Evolutionary conservation across 2,113 vertebrate genomes (phyloP), one percentile per base, ranked within the genome.

Genomic region (Geothlypis trichas): DNA sequence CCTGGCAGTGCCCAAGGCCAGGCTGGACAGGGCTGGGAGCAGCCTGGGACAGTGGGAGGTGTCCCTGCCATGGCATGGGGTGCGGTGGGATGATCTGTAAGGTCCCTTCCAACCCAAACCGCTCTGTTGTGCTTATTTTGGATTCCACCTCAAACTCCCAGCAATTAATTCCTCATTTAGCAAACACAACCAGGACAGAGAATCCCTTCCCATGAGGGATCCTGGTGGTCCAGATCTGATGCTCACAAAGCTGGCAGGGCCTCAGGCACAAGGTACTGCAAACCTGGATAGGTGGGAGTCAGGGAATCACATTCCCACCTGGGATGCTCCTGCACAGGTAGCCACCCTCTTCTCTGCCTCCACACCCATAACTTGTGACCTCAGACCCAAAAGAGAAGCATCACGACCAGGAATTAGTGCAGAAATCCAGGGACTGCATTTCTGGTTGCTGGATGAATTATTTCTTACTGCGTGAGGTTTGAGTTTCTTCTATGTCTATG

Each of bases 201-300:
- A 31, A 35, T 4, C 22, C 42, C 26, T 18, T 54, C n/a, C 54
- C 1, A 0, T 1, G 24, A 17, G 5, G 18, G n/a, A 30, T 41
- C 37, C 54, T 18, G 28, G 16, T 4, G 59, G 22, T 47, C 26
- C 9, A 16, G 35, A 35, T 5, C 37, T 4, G 14, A 19, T 0
- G 9, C 12, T 27, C 1, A 1, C 28, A 65, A 5, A 27, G 13
- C 42, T 18, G 37, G 26, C 67, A 81, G 59, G 21, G 47, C 72
- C 3, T 5, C 22, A 15, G 59, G 52, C 74, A 49, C 51, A 5
- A 0, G 0, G 37, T 9, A 10, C 4, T 24, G 7, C 57, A 22
- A 12, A 6, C 13, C 0, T 1, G 57, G 52, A 5, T 4, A 7
- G 2, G 24, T 2, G 35, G 63, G 13, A 9, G 10, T 42, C 18